A percentile compares a stretch with the other conserved stretches of the same genome.
phyloP scores from a whole-genome alignment of 2,797 vertebrate genomes.

The Pogoniulus pusillus region DNA sequence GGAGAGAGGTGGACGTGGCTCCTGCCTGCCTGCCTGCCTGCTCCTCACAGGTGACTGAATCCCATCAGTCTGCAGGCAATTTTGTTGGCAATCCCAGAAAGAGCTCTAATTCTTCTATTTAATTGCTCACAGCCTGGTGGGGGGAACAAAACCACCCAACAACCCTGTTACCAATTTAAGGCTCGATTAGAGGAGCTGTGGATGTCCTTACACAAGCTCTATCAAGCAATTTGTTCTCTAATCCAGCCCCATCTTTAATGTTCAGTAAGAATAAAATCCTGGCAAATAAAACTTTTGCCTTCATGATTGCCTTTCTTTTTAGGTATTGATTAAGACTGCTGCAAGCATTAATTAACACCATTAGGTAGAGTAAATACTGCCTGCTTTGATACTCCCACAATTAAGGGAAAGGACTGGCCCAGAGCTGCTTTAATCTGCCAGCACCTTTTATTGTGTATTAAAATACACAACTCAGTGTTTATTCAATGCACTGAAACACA shows the following conservation, averaged over 20 bases:
- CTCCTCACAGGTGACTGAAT: background rate
- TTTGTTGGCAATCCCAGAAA: background rate
- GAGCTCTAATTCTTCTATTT: background rate
- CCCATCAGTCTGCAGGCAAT: background rate
- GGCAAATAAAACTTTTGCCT: background rate
- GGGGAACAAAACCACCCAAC: background rate
- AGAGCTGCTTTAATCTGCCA: background rate
- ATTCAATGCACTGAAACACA: background rate
- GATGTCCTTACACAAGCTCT: background rate
- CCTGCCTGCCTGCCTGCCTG: background rate
- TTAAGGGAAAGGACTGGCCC: too few species aligned
- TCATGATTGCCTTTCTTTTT: background rate
- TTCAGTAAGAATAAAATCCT: background rate
- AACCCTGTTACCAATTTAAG: background rate
- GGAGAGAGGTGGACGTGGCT: background rate
- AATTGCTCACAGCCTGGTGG: background rate
- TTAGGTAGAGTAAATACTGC: background rate
- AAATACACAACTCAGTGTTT: background rate
- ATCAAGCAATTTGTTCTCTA: background rate
- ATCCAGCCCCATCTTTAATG: background rate
- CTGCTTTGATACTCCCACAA: background rate
- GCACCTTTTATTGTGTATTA: background rate
- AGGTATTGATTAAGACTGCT: background rate
- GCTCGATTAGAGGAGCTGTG: fast-evolving
- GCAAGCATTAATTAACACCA: background rate